Conservation (phyloP, 2,113 vertebrate genomes). For the Pangasianodon gigas region DNA sequence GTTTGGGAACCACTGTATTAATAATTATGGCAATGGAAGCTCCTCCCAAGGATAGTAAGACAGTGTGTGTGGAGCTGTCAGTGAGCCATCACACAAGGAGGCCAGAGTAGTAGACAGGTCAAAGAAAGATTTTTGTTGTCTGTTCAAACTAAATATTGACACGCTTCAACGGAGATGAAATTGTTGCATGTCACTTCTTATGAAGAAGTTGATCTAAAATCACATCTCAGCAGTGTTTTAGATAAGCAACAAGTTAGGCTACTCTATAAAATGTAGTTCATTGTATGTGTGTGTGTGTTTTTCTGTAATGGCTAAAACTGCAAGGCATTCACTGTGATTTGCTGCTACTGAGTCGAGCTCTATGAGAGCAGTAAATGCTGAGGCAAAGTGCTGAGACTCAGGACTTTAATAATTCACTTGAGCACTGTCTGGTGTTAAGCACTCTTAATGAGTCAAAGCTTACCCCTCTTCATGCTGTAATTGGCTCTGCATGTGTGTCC, state of each 20-base stretch:
- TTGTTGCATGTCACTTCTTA: neutral
- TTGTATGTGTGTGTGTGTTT: neutral
- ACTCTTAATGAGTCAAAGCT: conserved; percentile 50
- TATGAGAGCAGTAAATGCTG: conserved; percentile 36
- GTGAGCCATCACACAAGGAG: neutral
- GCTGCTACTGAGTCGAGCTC: neutral
- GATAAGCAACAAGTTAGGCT: neutral
- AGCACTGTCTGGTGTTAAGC: conserved; percentile 50
- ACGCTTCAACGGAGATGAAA: neutral
- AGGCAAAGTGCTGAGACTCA: conserved; percentile 34
- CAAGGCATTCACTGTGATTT: neutral
- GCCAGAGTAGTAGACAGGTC: neutral
- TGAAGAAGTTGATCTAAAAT: neutral
- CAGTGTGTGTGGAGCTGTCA: neutral
- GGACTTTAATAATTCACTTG: conserved; percentile 55
- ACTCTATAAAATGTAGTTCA: neutral
- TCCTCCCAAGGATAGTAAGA: neutral
- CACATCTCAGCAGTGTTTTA: neutral
- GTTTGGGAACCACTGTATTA: neutral
- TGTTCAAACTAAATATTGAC: neutral
- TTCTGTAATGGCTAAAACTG: neutral
- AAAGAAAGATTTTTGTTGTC: neutral
- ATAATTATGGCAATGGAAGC: neutral
- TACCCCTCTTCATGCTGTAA: conserved; percentile 47
- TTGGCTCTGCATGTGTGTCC: conserved; percentile 43